phyloP scores from a whole-genome alignment of 1,140 invertebrate genomes.

The Planococcus citri region DNA sequence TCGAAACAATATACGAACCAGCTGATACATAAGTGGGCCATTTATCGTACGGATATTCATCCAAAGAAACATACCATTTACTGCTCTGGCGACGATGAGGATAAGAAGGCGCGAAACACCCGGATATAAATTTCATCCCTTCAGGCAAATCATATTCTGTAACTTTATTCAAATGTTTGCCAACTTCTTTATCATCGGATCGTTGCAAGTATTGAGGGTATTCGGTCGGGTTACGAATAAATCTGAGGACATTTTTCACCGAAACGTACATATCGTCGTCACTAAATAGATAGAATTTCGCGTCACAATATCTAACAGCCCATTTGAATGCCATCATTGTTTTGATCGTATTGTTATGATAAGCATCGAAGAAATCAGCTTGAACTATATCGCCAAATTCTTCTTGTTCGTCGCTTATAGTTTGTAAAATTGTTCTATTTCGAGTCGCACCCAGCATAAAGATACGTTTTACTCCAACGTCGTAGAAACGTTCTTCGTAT shows the following conservation, averaged over 20 bases:
- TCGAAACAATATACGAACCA: constrained; percentile 71
- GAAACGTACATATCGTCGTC: too few relatives aligned
- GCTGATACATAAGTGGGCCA: constrained; percentile 89
- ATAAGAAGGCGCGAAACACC: constrained; percentile 49
- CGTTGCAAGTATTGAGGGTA: too few relatives aligned
- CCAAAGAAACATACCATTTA: constrained; percentile 75
- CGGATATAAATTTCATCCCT: constrained; percentile 53
- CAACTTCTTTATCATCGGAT: too few relatives aligned
- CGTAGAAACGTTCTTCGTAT: constrained; percentile 57
- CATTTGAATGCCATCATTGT: too few relatives aligned
- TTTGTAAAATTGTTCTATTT: constrained; percentile 37
- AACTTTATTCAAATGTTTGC: too few relatives aligned
- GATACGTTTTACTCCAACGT: constrained; percentile 61
- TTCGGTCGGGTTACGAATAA: too few relatives aligned
- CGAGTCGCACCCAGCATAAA: too few relatives aligned
- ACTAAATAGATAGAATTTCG: too few relatives aligned
- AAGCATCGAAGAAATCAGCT: constrained; percentile 64
- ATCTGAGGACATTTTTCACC: too few relatives aligned
- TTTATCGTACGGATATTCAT: constrained; percentile 72
- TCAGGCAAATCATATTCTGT: too few relatives aligned
- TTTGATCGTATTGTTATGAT: constrained; percentile 91
- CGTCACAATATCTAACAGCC: too few relatives aligned
- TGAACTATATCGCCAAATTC: constrained; percentile 68
- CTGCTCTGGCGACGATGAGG: constrained; percentile 64
- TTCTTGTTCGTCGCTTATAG: constrained; percentile 43